Percentiles rank a stretch among this genome's conserved stretches.
Evolutionary conservation across 2,113 vertebrate species (phyloP).

Genomic region (Cyphomyrus plagiostoma): DNA sequence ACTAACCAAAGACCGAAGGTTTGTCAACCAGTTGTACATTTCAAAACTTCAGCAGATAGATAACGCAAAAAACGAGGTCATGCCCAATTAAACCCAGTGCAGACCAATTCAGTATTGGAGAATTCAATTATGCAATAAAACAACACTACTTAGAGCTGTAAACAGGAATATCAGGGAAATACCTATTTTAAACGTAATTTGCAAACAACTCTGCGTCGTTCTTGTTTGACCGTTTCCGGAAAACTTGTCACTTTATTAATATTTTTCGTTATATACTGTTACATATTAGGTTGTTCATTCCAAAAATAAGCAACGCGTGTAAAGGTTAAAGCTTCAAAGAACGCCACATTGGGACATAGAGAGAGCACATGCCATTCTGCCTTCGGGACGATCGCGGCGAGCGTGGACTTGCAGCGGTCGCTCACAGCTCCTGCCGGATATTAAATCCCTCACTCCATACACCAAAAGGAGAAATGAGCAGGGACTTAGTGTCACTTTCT

Average conservation of each 20-base stretch:
- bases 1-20: conserved; percentile 1
- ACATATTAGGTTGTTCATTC: neutral
- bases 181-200: neutral
- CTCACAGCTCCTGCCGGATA: neutral
- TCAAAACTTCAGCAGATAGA: neutral
- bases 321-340: neutral
- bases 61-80: neutral
- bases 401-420: conserved; percentile 3
- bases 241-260: neutral
- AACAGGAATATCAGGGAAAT: neutral
- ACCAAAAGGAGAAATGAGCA: neutral
- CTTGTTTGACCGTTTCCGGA: neutral
- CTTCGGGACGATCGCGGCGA: neutral
- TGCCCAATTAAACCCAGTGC: neutral
- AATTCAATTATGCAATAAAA: neutral
- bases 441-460: neutral
- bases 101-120: neutral
- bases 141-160: neutral
- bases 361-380: neutral
- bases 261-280: neutral
- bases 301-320: neutral
- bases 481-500: neutral
- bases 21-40: neutral
- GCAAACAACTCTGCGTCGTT: neutral
- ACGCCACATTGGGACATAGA: neutral